Evolutionary conservation across 1,140 invertebrate genomes (phyloP).

Genomic region (Drosophila ogumai): DNA sequence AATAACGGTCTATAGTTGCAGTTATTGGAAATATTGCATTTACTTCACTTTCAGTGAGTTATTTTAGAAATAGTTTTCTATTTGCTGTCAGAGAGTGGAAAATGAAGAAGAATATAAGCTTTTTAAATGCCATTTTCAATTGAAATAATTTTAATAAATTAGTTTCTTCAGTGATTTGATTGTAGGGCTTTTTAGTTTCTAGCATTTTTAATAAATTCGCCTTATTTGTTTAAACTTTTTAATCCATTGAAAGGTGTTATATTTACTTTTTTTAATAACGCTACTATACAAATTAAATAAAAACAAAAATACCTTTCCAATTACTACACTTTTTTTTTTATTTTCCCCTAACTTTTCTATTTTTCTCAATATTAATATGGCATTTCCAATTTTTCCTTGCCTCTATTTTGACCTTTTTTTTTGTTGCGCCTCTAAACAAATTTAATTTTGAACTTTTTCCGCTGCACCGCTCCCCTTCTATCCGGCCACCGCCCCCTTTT

Average conservation of each 20-base stretch:
- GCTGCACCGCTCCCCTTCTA: background rate
- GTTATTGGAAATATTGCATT: conserved; percentile 1
- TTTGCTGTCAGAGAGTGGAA: background rate
- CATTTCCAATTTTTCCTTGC: conserved; percentile 56
- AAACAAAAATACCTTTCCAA: background rate
- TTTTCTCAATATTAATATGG: conserved; percentile 64
- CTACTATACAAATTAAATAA: background rate
- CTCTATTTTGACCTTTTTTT: background rate
- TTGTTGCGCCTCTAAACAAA: conserved; percentile 43
- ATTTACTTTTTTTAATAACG: too few relatives aligned
- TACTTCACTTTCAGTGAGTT: background rate
- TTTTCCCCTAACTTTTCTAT: background rate
- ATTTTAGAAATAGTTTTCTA: background rate
- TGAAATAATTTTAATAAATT: background rate
- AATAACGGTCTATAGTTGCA: conserved; percentile 15
- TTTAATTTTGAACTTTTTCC: conserved; percentile 72
- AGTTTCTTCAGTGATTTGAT: background rate
- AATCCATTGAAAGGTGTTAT: background rate
- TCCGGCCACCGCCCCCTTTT: background rate
- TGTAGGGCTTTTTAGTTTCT: too few relatives aligned
- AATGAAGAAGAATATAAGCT: too few relatives aligned
- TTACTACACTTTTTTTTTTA: background rate
- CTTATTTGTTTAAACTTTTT: too few relatives aligned
- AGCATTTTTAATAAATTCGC: too few relatives aligned
- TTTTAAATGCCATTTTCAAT: background rate